Evolutionary conservation across 2,797 vertebrate species (phyloP).

Genomic region (Falco biarmicus): DNA sequence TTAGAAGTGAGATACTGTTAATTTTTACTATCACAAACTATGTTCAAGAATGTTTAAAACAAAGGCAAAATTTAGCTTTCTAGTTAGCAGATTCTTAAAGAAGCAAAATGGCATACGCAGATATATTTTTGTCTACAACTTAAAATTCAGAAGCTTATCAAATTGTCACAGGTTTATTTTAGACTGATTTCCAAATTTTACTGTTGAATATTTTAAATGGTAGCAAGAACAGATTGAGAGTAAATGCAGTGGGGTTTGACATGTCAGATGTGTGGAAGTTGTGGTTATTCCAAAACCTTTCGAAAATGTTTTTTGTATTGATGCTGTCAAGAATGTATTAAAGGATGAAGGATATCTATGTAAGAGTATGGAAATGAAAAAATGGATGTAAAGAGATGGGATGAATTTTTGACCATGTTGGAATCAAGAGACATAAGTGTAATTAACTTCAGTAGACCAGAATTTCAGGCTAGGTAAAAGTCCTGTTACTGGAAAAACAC

Average conservation of each 20-base stretch:
- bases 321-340: background rate
- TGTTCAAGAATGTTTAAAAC: background rate
- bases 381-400: background rate
- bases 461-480: background rate
- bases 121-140: background rate
- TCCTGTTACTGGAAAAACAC: background rate
- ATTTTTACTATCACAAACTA: background rate
- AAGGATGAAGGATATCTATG: background rate
- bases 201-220: background rate
- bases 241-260: background rate
- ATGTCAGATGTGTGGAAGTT: background rate
- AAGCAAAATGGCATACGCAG: background rate
- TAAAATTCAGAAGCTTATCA: background rate
- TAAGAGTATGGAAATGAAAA: background rate
- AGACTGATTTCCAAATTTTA: background rate
- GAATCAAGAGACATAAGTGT: background rate
- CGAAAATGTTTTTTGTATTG: background rate
- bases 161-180: background rate
- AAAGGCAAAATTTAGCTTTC: background rate
- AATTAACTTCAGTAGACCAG: background rate
- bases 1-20: background rate
- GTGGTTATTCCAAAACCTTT: background rate
- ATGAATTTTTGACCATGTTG: background rate
- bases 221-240: background rate
- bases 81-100: background rate